Conservation (phyloP, 2,797 vertebrate genomes). For the Typhlichthys eigenmanni region DNA sequence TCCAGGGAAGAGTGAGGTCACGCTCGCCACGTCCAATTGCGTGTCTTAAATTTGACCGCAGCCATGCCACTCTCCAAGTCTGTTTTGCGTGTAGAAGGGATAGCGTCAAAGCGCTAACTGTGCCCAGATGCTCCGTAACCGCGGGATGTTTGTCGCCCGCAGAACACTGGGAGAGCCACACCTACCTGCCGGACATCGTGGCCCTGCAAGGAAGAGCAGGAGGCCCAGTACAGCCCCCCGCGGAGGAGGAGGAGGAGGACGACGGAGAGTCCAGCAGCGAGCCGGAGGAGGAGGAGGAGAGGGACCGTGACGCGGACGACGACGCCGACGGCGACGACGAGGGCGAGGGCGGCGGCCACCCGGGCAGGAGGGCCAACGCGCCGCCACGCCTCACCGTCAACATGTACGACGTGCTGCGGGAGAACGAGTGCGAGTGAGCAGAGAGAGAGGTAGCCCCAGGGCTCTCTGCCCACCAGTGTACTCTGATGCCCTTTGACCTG, state of each 20-base stretch:
- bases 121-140: neutral
- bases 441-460: conserved; percentile 7
- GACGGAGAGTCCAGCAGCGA: conserved; percentile 86
- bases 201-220: conserved; percentile 76
- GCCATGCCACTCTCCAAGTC: neutral
- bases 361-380: conserved; percentile 31
- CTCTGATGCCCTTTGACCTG: conserved; percentile 37
- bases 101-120: too few species aligned
- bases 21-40: too few species aligned
- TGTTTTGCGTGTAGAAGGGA: too few species aligned
- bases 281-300: conserved; percentile 88
- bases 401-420: conserved; percentile 77
- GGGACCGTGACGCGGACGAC: conserved; percentile 84
- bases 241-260: conserved; percentile 69
- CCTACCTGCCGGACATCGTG: conserved; percentile 80
- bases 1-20: too few species aligned
- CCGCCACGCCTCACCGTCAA: conserved; percentile 68
- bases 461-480: conserved; percentile 7
- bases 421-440: conserved; percentile 78
- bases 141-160: conserved; percentile 17
- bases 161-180: conserved; percentile 88
- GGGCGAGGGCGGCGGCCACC: conserved; percentile 74
- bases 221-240: conserved; percentile 55
- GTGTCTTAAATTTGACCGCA: neutral
- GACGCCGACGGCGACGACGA: conserved; percentile 79